phyloP scores from a whole-genome alignment of 2,113 vertebrate species.

The Muscicapa adusta region DNA sequence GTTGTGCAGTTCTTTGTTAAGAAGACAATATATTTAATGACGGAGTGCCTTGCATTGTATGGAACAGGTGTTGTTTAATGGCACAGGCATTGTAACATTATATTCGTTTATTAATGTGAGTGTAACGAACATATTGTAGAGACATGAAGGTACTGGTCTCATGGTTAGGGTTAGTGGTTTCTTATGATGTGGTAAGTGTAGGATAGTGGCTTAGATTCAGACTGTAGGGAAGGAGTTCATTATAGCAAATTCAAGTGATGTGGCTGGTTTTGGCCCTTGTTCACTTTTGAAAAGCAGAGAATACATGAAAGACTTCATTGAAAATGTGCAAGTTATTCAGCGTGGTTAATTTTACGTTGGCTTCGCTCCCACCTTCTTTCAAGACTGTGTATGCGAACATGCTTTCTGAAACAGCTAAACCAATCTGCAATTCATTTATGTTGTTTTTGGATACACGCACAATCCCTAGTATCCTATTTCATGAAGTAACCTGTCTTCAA shows the following conservation, averaged over 20 bases:
- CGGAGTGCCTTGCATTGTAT: background rate
- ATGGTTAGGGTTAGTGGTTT: conserved; percentile 14
- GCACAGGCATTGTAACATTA: conserved; percentile 4
- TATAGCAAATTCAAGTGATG: background rate
- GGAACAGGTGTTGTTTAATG: conserved; percentile 30
- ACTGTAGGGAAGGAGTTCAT: background rate
- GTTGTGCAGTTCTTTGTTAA: conserved; percentile 39
- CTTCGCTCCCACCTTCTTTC: conserved; percentile 21
- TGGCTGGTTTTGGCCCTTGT: conserved; percentile 4
- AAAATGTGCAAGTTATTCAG: conserved; percentile 38
- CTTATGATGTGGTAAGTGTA: conserved; percentile 11
- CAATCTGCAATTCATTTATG: background rate
- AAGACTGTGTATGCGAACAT: background rate
- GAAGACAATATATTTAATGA: conserved; percentile 30
- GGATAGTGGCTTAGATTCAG: background rate
- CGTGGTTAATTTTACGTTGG: conserved; percentile 12
- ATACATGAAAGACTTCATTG: background rate
- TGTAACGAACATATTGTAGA: background rate
- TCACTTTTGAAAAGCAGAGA: background rate
- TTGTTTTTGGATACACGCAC: background rate
- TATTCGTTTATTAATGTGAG: background rate
- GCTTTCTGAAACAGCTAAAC: conserved; percentile 2
- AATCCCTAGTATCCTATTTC: background rate
- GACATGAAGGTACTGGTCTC: background rate
- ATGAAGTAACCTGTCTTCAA: background rate